Base-by-base conservation (phyloP, 2,113 vertebrate genomes). In the Sphyrna mokarran region DNA sequence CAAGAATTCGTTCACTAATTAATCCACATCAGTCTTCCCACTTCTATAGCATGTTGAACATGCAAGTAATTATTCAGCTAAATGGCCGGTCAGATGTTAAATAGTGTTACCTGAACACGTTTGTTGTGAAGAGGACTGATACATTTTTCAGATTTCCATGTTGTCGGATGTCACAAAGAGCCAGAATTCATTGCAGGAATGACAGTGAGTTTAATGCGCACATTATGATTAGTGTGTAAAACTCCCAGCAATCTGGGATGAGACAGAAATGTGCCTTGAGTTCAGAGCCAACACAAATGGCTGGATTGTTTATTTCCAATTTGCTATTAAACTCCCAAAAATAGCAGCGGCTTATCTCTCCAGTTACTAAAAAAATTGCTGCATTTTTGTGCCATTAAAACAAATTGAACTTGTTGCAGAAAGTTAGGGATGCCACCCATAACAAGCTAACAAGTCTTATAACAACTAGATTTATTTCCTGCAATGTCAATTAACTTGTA, bases 1-100 rank as follows among this genome's bases (percentile, higher is more conserved):
- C 96, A 96, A 86, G 58, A 58, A 97, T 97, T 96, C 98, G 97
- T 97, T 98, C 97, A 97, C 97, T 98, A 98, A 98, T 98, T 98
- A 98, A 98, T 98, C 98, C 96, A 96, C 94, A 96, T 96, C 96
- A 96, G 96, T 96, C 22, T 26, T 54, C 13, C 48, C 95, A 96
- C 96, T 96, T 87, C 68, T 95, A 40, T 80, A 78, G 95, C 91
- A 91, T 95, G 95, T 69, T 22, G 68, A 95, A 68, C 95, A 94
- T 80, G 96, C 91, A 96, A 96, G 96, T 26, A 70, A 94, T 94
- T 70, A 94, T 94, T 70, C 93, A 70, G 69, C 22, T 94, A 70
- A 68, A 68, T 48, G 20, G 40, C 69, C 69, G 66, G 29, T 70
- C 93, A 69, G 18, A 70, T 94, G 66, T 94, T 94, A 43, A 69